Evolutionary conservation across 2,888 invertebrate genomes (phyloP).

Genomic region (Hirtodrosophila histrioides): DNA sequence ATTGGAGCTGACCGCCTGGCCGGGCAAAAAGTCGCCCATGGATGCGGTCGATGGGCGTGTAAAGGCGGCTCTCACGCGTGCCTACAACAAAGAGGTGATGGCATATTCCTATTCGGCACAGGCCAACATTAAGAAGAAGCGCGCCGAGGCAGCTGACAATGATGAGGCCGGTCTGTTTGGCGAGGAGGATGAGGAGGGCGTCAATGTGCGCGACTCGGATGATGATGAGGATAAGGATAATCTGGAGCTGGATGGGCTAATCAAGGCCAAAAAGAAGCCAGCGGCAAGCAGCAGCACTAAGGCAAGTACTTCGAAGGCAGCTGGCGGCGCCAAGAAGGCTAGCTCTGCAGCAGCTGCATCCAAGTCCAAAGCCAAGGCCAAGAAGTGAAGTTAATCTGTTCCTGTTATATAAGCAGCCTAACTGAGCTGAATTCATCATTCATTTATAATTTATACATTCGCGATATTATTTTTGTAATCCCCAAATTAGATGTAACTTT

Average conservation of each 20-base stretch:
- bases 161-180: slow-evolving; percentile 83
- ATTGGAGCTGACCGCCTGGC: slow-evolving; percentile 94
- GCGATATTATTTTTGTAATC: slow-evolving; percentile 1
- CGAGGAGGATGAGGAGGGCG: slow-evolving; percentile 82
- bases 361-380: slow-evolving; percentile 66
- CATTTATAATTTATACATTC: slow-evolving; percentile 11
- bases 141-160: slow-evolving; percentile 84
- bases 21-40: slow-evolving; percentile 90
- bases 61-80: slow-evolving; percentile 96
- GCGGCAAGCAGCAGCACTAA: slow-evolving; percentile 39
- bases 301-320: slow-evolving; percentile 63
- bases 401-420: slow-evolving; percentile 18
- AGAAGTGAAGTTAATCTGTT: slow-evolving; percentile 59
- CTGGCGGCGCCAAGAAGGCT: slow-evolving; percentile 55
- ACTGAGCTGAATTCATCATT: slow-evolving; percentile 12
- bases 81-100: slow-evolving; percentile 93
- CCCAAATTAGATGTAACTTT: slow-evolving; percentile 9
- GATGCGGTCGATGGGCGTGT: slow-evolving; percentile 91
- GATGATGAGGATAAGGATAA: slow-evolving; percentile 87
- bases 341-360: slow-evolving; percentile 36
- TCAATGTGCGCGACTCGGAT: slow-evolving; percentile 68
- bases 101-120: slow-evolving; percentile 91
- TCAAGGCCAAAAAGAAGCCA: slow-evolving; percentile 86
- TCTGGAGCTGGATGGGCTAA: slow-evolving; percentile 90
- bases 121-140: slow-evolving; percentile 87